Evolutionary conservation across 2,113 vertebrate species (phyloP).

Genomic region (Pteronura brasiliensis): DNA sequence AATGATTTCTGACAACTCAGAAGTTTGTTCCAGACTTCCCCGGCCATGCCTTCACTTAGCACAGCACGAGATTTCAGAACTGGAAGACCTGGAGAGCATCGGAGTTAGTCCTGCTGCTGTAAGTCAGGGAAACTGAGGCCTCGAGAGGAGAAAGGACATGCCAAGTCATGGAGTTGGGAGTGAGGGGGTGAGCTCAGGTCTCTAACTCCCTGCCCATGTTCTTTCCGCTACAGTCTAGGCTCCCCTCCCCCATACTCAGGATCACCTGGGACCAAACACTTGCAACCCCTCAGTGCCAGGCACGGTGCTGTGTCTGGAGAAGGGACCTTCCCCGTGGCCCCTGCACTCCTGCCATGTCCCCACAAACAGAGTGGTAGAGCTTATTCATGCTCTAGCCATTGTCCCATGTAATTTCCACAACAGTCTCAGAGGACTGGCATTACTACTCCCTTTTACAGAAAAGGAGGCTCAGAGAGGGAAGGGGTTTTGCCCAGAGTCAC

Average conservation of each 20-base stretch:
- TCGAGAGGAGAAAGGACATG: neutral
- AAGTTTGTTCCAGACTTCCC: neutral
- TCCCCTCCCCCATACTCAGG: neutral
- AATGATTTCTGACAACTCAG: neutral
- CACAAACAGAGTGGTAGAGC: neutral
- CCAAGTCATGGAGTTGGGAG: neutral
- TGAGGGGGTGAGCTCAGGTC: too few species aligned
- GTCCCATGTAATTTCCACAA: neutral
- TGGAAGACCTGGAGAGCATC: neutral
- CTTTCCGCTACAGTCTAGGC: neutral
- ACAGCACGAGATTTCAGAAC: neutral
- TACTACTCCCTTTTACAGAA: neutral
- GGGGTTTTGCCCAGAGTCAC: neutral
- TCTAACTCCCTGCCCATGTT: neutral
- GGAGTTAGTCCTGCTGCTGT: neutral
- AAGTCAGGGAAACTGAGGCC: neutral
- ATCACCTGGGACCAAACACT: neutral
- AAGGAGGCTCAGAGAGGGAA: neutral
- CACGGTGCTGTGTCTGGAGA: neutral
- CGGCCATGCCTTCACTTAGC: neutral
- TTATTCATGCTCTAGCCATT: neutral
- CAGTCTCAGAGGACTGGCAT: neutral
- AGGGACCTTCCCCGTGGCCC: too few species aligned
- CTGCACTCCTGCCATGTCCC: neutral
- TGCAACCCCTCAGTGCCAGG: neutral